A percentile compares a stretch with the other conserved stretches of the same genome.
phyloP scores from a whole-genome alignment of 2,113 vertebrate genomes.

The Sylvilagus bachmani region DNA sequence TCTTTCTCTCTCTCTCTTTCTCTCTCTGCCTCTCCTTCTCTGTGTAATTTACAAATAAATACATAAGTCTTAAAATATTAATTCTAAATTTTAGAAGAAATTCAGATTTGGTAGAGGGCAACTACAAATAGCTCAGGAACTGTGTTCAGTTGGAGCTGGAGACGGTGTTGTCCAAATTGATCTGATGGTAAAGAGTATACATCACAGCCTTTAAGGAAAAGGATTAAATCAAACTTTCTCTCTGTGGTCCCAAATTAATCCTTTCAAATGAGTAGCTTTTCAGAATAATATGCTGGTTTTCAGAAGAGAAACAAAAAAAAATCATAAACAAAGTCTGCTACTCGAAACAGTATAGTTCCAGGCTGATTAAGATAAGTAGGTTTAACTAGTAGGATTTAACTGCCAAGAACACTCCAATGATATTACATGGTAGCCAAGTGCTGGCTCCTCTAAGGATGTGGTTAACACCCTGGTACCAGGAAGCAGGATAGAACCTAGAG shows the following conservation, averaged over 20 bases:
- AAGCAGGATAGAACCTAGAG: background rate
- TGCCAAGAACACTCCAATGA: background rate
- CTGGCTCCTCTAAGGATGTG: background rate
- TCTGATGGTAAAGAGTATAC: background rate
- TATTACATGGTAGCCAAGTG: background rate
- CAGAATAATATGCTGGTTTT: constrained; percentile 2
- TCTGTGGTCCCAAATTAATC: background rate
- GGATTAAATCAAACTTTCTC: constrained; percentile 19
- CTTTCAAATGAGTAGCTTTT: background rate
- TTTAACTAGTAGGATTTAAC: background rate
- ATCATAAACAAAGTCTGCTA: background rate
- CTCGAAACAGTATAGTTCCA: background rate
- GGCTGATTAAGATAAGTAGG: background rate
- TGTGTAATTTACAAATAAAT: too few species aligned
- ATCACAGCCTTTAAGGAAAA: background rate
- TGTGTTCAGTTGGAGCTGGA: background rate
- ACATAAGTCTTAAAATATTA: background rate
- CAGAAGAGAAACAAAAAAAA: constrained; percentile 46
- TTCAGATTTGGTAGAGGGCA: background rate
- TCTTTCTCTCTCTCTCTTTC: too few species aligned
- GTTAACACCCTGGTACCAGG: background rate
- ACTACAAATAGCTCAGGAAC: background rate
- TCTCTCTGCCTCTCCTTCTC: too few species aligned
- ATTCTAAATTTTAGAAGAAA: constrained; percentile 11
- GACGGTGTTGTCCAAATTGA: background rate